A percentile compares a stretch with the other conserved stretches of the same genome.
Evolutionary conservation across 2,888 invertebrate genomes (phyloP).

Genomic region (Drosophila maculinotata): DNA sequence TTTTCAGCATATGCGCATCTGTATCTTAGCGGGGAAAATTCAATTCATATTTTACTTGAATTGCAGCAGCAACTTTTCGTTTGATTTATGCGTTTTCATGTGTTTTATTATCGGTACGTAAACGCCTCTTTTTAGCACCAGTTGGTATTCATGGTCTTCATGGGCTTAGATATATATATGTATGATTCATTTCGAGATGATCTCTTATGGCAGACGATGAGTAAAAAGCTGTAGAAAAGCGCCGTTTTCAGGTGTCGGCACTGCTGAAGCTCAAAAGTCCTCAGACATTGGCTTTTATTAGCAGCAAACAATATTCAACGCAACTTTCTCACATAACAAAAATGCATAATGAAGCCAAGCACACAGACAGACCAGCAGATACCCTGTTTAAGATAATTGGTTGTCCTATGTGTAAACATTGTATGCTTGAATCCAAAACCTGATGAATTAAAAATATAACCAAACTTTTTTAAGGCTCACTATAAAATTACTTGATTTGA

Average conservation of each 20-base stretch:
- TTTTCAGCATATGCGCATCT: constrained; percentile 25
- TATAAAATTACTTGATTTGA: too few species aligned
- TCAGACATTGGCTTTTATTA: constrained; percentile 52
- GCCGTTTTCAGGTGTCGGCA: constrained; percentile 47
- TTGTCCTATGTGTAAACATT: too few species aligned
- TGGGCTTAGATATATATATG: constrained; percentile 31
- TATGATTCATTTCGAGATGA: constrained; percentile 68
- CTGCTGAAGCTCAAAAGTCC: constrained; percentile 31
- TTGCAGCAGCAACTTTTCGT: constrained; percentile 38
- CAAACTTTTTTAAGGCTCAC: too few species aligned
- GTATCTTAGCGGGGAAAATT: constrained; percentile 49
- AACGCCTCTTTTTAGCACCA: constrained; percentile 72
- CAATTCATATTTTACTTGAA: constrained; percentile 63
- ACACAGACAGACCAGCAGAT: not conserved
- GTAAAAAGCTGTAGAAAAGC: constrained; percentile 15
- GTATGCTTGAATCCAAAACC: too few species aligned
- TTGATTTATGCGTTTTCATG: constrained; percentile 76
- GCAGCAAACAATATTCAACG: constrained; percentile 14
- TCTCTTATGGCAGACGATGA: constrained; percentile 54
- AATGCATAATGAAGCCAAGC: constrained; percentile 10
- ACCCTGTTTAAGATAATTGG: constrained; percentile 2
- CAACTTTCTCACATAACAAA: constrained; percentile 59
- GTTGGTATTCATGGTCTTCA: constrained; percentile 44
- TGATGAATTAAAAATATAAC: too few species aligned
- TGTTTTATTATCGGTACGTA: constrained; percentile 61